Conservation (phyloP, 2,888 invertebrate genomes). For the Hemicrepidius hirtus region DNA sequence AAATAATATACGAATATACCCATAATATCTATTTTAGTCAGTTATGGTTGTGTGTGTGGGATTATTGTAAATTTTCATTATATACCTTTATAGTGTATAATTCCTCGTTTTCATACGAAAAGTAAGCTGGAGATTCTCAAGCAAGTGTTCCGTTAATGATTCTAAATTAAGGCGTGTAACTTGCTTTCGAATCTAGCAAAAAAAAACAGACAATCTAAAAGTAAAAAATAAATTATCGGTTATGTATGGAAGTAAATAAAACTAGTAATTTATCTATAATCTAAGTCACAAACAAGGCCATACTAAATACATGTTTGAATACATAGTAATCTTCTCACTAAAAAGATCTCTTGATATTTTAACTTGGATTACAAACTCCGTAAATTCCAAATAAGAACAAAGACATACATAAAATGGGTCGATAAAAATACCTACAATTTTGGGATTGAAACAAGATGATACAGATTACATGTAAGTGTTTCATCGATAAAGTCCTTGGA, state of each 20-base stretch:
- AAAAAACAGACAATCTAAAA: conserved; percentile 7
- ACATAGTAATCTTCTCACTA: conserved; percentile 6
- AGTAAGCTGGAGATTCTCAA: conserved; percentile 6
- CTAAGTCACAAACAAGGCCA: conserved; percentile 37
- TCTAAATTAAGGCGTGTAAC: conserved; percentile 13
- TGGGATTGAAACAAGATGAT: not conserved
- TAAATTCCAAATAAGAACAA: conserved; percentile 12
- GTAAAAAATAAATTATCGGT: conserved; percentile 38
- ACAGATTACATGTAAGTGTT: conserved; percentile 10
- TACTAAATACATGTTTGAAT: conserved; percentile 29
- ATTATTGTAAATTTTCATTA: conserved; percentile 22
- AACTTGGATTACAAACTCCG: not conserved
- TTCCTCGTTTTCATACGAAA: conserved; percentile 11
- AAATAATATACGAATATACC: conserved; percentile 16
- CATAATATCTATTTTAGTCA: conserved; percentile 29
- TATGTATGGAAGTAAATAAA: conserved; percentile 20
- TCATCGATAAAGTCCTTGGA: conserved; percentile 29
- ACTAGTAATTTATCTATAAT: conserved; percentile 43
- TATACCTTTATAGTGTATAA: conserved; percentile 15
- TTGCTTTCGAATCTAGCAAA: conserved; percentile 6
- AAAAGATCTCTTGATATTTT: not conserved
- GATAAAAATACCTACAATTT: conserved; percentile 28
- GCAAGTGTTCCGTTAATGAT: conserved; percentile 5
- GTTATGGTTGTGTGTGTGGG: conserved; percentile 1
- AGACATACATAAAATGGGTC: conserved; percentile 5